Percentiles rank a stretch among this genome's conserved stretches.
Evolutionary conservation across 2,888 invertebrate genomes (phyloP).

Genomic region (Arctia plantaginis): DNA sequence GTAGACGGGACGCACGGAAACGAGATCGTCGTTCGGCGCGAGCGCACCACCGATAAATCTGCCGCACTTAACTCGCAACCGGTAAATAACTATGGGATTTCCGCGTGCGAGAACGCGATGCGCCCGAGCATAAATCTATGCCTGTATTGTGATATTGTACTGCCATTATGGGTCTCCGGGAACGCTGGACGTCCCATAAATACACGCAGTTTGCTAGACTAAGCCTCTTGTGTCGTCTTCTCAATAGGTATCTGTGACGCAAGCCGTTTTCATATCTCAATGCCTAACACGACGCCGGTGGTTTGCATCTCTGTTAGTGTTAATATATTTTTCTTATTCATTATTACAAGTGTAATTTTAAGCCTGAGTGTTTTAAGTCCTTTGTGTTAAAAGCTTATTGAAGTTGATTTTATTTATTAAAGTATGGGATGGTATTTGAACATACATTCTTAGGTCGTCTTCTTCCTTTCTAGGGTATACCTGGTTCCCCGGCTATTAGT

Average conservation of each 20-base stretch:
- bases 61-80: constrained; percentile 86
- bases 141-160: constrained; percentile 86
- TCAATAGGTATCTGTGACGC: constrained; percentile 62
- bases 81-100: constrained; percentile 87
- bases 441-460: not conserved
- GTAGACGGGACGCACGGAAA: constrained; percentile 74
- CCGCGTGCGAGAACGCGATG: constrained; percentile 85
- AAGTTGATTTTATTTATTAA: not conserved
- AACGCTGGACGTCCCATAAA: constrained; percentile 80
- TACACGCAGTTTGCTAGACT: constrained; percentile 69
- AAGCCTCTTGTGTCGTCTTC: constrained; percentile 62
- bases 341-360: constrained; percentile 29
- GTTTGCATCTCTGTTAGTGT: constrained; percentile 49
- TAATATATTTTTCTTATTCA: constrained; percentile 36
- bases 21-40: constrained; percentile 79
- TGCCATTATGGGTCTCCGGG: constrained; percentile 83
- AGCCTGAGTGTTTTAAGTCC: not conserved
- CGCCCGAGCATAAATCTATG: constrained; percentile 85
- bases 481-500: no score
- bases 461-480: no score
- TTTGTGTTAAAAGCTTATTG: constrained; percentile 24
- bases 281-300: constrained; percentile 51
- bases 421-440: not conserved
- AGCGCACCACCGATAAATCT: constrained; percentile 82
- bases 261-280: constrained; percentile 64